Evolutionary conservation across 2,113 vertebrate genomes (phyloP), one percentile per base, ranked within the genome.

Genomic region (Hemiprocne comata): DNA sequence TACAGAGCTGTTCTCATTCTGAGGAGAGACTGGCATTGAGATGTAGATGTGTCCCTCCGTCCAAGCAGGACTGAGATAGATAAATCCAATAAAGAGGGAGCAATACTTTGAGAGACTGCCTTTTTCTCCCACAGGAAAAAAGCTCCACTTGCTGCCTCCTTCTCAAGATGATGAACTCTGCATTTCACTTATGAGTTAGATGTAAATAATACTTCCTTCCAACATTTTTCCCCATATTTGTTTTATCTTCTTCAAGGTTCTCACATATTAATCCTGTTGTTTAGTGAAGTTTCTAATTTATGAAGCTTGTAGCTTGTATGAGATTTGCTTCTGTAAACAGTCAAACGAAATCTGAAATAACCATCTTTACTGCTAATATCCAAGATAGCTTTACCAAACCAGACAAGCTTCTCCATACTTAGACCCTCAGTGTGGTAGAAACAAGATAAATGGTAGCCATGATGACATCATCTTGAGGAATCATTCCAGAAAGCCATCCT

Each of bases 401-500:
- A 51, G 36, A 69, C 7, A 13, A 70, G 31, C 23, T 80, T 76
- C 31, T 83, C 69, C 40, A 10, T 54, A 21, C 15, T 60, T 79
- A 28, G 5, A 65, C 11, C 5, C 13, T 67, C 31, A 40, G 10
- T 65, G 48, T 54, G 15, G 15, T 53, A 48, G 66, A 82, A 93
- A 78, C 17, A 82, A 82, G 57, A 69, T 19, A 51, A 85, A 75
- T 89, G 1, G 48, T 38, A 69, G 25, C 26, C 44, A 40, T 13
- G 17, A 74, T 95, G 64, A 95, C 20, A 73, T 96, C 51, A 92
- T 51, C 67, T 67, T 58, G 34, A 88, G 60, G 51, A 95, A 77
- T 58, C 38, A 34, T 77, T 96, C 75, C 75, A 90, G 55, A 86
- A 93, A 81, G 26, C 16, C 6, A 58, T 71, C 77, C 64, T 66